Base-by-base conservation (phyloP, 1,140 invertebrate genomes). In the Drosophila burlai region DNA sequence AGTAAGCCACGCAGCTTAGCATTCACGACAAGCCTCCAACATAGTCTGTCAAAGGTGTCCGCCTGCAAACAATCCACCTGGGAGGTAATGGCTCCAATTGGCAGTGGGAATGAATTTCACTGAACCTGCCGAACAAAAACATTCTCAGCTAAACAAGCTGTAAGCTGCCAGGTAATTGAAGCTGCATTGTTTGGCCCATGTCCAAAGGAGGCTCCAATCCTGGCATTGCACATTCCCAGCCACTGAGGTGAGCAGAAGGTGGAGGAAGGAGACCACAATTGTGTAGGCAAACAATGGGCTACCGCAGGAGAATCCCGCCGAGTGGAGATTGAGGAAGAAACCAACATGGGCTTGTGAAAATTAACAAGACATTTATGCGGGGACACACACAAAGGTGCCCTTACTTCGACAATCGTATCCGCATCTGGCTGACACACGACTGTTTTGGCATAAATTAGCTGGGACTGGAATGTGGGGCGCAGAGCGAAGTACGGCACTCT, bases 331-430 rank as follows among this genome's bases (percentile, higher is more conserved):
- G 47, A n/a, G 31, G 16, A 26, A 9, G 26, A 11, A 34, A 46
- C 52, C 59, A 58, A 26, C 57, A 26, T 42, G 64, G 43, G 16
- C n/a, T 77, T 49, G 64, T 31, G 69, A 46, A 73, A 83, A 86
- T 87, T 89, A 89, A 80, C 71, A 69, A 83, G 80, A 71, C 76
- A 89, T 83, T 89, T 83, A 87, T 84, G 83, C 77, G 46, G 60
- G 49, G 18, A 61, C 65, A 67, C 67, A 74, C 54, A 77, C 66
- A 83, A 81, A 78, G 72, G 84, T 89, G 42, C 54, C 38, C 36
- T 31, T 3, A 8, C 13, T 11, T 59, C 43, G 52, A n/a, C 57
- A 82, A 69, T 63, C 55, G 67, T 55, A 65, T 72, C n/a, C 67
- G 43, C 49, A 67, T 67, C 34, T 65, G 36, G 16, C n/a, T 61